Evolutionary conservation across 2,797 vertebrate genomes (phyloP).

Genomic region (Epinephelus awoara): DNA sequence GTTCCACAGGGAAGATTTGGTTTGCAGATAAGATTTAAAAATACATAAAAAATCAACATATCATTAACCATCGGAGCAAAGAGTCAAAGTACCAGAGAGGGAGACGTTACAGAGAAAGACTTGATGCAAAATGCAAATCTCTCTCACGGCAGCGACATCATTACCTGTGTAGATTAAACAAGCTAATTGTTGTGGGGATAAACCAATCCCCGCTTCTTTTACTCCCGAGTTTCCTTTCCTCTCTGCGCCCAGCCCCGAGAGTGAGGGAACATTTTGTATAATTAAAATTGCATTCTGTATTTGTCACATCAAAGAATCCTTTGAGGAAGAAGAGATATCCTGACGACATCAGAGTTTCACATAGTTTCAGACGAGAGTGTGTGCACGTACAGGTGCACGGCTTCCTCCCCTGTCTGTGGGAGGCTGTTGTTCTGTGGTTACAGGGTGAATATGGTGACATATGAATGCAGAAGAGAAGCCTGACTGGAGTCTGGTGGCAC

Average conservation of each 20-base stretch:
- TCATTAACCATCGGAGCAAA: background rate
- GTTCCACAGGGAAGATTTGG: background rate
- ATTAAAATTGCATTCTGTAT: constrained; percentile 19
- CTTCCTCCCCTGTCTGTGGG: background rate
- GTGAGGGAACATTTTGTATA: constrained; percentile 19
- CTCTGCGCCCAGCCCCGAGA: background rate
- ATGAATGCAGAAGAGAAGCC: constrained; percentile 23
- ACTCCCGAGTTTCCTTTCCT: background rate
- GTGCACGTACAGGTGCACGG: background rate
- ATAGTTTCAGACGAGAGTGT: background rate
- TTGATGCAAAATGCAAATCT: constrained; percentile 20
- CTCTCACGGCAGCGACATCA: constrained; percentile 19
- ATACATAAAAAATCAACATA: background rate
- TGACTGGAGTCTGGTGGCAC: constrained; percentile 22
- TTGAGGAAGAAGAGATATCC: background rate
- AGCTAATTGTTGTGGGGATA: constrained; percentile 51
- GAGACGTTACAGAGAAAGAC: constrained; percentile 4
- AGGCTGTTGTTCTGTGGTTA: constrained; percentile 51
- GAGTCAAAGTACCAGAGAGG: background rate
- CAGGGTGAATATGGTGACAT: constrained; percentile 56
- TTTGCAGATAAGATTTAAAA: background rate
- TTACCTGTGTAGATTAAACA: constrained; percentile 38
- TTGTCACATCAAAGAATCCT: constrained; percentile 12
- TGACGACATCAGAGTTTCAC: background rate
- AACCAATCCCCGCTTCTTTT: constrained; percentile 28